Evolutionary conservation across 2,797 vertebrate genomes (phyloP), one percentile per base, ranked within the genome.

Genomic region (Merluccius polli): DNA sequence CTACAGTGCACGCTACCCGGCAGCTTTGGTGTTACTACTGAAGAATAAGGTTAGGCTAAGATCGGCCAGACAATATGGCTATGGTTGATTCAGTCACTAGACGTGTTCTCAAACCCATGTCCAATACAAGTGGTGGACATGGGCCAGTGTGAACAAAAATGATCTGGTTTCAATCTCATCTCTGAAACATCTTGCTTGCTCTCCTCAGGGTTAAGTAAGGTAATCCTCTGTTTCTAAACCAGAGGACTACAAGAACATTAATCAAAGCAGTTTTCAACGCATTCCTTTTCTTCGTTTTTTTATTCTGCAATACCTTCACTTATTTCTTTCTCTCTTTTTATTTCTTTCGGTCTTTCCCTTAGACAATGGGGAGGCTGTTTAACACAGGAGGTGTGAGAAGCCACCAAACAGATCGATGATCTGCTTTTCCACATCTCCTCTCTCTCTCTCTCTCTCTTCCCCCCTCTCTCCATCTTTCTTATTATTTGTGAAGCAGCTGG

Each of bases 161-260:
- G 86, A 89, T 91, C 91, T 91, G 92, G 81, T 90, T 90, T 89
- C 85, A 87, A 83, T 91, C 85, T 88, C 77, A 81, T 83, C 75
- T 76, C 77, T 82, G 71, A 86, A 84, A 82, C 8, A 24, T 86
- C 78, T 85, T 73, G 81, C 84, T 87, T 75, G 74, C 81, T 86
- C 86, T 89, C 85, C 80, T 11, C 78, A 81, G 86, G 91, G 91
- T 92, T 84, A 88, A 75, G 84, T 82, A 89, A 91, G 88, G 87
- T 87, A 91, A 92, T 89, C 85, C 75, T 82, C 75, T 80, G 76
- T 87, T 87, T 84, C 70, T 83, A 78, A 84, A 88, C 87, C 81
- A 82, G 79, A 83, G 44, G 69, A 87, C 83, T 86, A 89, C 80
- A 84, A 83, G 74, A 85, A 38, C 83, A 91, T 89, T 87, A 85